Conservation (phyloP, 2,113 vertebrate species). For the Pollachius pollachius region DNA sequence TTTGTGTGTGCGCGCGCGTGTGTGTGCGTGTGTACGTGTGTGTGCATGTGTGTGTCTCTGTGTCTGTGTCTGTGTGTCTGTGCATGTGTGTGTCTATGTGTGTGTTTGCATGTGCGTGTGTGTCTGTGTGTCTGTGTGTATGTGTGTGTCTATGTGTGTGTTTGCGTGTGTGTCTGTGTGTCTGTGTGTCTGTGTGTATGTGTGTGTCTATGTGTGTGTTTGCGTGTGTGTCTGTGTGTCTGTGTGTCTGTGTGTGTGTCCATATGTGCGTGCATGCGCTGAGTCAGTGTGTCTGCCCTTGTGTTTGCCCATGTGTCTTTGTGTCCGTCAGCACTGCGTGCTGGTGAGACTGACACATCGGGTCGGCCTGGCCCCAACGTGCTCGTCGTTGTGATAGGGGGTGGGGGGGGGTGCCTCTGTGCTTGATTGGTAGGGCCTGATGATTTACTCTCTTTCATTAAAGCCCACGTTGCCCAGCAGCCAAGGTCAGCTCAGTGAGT, state of each 20-base stretch:
- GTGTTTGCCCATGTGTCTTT: conserved; percentile 3
- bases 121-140: neutral
- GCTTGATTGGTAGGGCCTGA: too few species aligned
- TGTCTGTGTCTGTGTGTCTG: conserved; percentile 3
- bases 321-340: neutral
- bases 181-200: conserved; percentile 11
- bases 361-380: too few species aligned
- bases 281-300: neutral
- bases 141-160: conserved; percentile 2
- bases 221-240: conserved; percentile 3
- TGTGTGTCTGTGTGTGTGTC: neutral
- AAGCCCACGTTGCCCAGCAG: too few species aligned
- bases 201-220: conserved; percentile 12
- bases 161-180: neutral
- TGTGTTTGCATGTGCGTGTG: neutral
- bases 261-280: neutral
- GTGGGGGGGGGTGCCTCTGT: too few species aligned
- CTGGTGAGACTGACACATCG: too few species aligned
- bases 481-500: neutral
- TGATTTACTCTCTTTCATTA: too few species aligned
- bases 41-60: conserved; percentile 8
- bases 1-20: conserved; percentile 8
- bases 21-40: conserved; percentile 16
- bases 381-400: too few species aligned
- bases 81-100: neutral